Evolutionary conservation across 2,113 vertebrate genomes (phyloP).

Genomic region (Butorides virescens): DNA sequence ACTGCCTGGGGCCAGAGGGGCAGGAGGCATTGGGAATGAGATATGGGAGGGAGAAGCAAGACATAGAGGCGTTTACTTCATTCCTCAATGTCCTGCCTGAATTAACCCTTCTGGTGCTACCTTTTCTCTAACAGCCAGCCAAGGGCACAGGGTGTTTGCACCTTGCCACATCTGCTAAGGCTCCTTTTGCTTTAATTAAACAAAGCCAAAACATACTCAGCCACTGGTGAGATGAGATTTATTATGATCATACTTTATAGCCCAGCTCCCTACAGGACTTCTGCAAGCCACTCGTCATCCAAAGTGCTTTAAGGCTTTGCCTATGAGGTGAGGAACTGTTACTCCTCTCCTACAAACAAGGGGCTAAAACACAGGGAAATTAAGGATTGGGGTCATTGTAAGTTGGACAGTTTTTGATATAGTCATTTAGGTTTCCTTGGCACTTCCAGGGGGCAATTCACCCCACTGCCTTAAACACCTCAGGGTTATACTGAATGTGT

Average conservation of each 20-base stretch:
- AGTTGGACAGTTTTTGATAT: background rate
- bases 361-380: background rate
- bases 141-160: background rate
- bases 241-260: background rate
- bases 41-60: background rate
- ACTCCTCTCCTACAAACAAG: background rate
- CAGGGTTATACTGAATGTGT: background rate
- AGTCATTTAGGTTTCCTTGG: background rate
- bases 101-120: conserved; percentile 38
- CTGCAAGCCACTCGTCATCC: fast-evolving
- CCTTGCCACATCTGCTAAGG: background rate
- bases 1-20: conserved; percentile 20
- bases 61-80: background rate
- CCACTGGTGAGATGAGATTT: background rate
- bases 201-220: background rate
- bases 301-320: background rate
- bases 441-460: background rate
- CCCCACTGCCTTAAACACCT: background rate
- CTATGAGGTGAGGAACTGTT: background rate
- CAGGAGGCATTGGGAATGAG: conserved; percentile 5
- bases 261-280: background rate
- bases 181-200: background rate
- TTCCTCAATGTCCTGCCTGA: background rate
- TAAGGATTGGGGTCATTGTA: background rate
- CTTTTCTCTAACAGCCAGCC: background rate